A percentile compares a stretch with the other conserved stretches of the same genome.
Conservation (phyloP, 1,140 invertebrate species). For the Nasonia longicornis region DNA sequence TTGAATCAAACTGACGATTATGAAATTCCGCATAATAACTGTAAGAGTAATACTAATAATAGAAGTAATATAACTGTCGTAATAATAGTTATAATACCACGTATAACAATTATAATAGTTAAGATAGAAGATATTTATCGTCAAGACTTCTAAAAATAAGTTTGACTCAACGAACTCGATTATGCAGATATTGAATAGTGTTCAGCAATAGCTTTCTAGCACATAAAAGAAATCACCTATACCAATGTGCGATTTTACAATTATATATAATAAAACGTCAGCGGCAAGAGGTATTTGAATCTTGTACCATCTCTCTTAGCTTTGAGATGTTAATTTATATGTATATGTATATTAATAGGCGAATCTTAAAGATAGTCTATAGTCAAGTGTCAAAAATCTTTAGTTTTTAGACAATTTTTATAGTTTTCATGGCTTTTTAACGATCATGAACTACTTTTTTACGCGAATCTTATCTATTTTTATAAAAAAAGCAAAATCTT, state of each 20-base stretch:
- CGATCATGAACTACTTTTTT: slow-evolving; percentile 17
- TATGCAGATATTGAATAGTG: slow-evolving; percentile 25
- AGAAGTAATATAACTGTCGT: not conserved
- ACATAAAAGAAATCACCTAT: slow-evolving; percentile 6
- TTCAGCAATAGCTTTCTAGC: slow-evolving; percentile 38
- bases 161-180: slow-evolving; percentile 38
- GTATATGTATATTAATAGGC: slow-evolving; percentile 7
- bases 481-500: not conserved
- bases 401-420: slow-evolving; percentile 26
- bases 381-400: slow-evolving; percentile 29
- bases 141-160: slow-evolving; percentile 11
- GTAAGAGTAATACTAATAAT: slow-evolving; percentile 2
- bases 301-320: slow-evolving; percentile 45
- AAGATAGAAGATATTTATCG: slow-evolving; percentile 5
- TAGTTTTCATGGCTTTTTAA: slow-evolving; percentile 36
- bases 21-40: slow-evolving; percentile 22
- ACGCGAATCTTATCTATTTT: not conserved
- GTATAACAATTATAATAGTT: slow-evolving; percentile 19
- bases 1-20: slow-evolving; percentile 35
- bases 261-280: slow-evolving; percentile 8
- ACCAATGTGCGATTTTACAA: slow-evolving; percentile 21
- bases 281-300: slow-evolving; percentile 32
- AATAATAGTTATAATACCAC: slow-evolving; percentile 1
- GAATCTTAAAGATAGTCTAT: slow-evolving; percentile 12
- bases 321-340: slow-evolving; percentile 42